Base-by-base conservation (phyloP, 2,888 invertebrate genomes). In the Crematogaster levior region DNA sequence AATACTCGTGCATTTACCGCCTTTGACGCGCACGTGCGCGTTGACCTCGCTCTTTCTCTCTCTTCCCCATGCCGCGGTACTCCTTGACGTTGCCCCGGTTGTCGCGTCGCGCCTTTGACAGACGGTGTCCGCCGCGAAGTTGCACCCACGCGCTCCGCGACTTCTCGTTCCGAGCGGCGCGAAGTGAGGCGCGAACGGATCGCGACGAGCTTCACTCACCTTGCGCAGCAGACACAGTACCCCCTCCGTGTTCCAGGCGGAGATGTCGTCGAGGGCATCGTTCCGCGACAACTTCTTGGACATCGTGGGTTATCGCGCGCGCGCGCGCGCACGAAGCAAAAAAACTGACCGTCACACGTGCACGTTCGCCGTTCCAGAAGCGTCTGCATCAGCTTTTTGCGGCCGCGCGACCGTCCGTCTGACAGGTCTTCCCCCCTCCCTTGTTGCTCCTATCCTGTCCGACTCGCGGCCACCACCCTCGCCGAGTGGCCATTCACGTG, bases 181-280 rank as follows among this genome's bases (percentile, higher is more conserved):
- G 61, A 61, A 61, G 37, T 37, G 37, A 37, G 21, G 21, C 63
- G 10, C 18, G 3, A 15, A 40, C 12, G n/a, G n/a, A n/a, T n/a
- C 24, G 21, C 46, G 61, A 12, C 53, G 1, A 56, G 70, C 65
- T 77, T 87, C 81, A 90, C 93, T 93, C 88, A 94, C 94, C 91
- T 94, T 94, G 86, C 85, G 91, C 51, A 94, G 89, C 40, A 94
- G 83, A 24, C 82, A 85, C 60, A 93, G 81, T 61, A 94, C 93
- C 34, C 93, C 91, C 43, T 86, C 85, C 46, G 88, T 93, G 83
- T 84, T 90, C 94, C 94, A 94, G 74, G 85, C 91, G 43, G 93
- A 92, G 82, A 94, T 93, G 70, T 91, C 86, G 65, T 93, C 92
- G 77, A 94, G 89, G 81, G 93, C 93, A 43, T 90, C 90, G 83